Conservation (phyloP, 2,113 vertebrate species). For the Limanda limanda region DNA sequence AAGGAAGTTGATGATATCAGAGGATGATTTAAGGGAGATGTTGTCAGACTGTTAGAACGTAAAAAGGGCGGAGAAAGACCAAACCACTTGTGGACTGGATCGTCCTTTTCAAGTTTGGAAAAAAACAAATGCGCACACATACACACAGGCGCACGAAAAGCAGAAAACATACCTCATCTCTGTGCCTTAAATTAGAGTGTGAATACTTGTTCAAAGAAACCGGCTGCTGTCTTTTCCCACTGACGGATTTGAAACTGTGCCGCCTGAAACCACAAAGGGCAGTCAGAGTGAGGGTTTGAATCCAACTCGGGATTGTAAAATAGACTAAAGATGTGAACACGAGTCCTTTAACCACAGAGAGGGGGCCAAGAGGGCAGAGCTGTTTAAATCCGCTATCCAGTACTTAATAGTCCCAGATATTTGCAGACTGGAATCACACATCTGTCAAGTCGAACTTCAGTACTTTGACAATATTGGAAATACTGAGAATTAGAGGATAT, state of each 20-base stretch:
- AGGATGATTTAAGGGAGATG: neutral
- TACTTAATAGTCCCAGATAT: conserved; percentile 23
- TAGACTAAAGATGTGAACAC: conserved; percentile 46
- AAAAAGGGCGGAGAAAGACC: conserved; percentile 48
- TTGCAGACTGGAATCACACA: conserved; percentile 12
- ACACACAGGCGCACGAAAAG: conserved; percentile 5
- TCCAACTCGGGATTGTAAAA: conserved; percentile 44
- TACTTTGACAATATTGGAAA: neutral
- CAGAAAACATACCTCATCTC: conserved; percentile 22
- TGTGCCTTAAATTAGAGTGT: conserved; percentile 27
- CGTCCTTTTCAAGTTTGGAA: conserved; percentile 27
- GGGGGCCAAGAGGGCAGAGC: conserved; percentile 22
- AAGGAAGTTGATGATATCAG: neutral
- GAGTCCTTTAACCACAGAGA: conserved; percentile 17
- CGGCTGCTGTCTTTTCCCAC: conserved; percentile 33
- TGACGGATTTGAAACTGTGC: conserved; percentile 40
- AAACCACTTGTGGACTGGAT: conserved; percentile 14
- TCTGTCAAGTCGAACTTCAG: conserved; percentile 6
- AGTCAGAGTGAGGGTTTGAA: conserved; percentile 12
- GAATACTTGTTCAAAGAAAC: conserved; percentile 19
- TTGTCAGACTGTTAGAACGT: conserved; percentile 2
- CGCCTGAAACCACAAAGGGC: conserved; percentile 38
- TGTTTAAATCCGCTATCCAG: conserved; percentile 29
- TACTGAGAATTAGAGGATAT: neutral
- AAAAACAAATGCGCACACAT: conserved; percentile 9